A percentile compares a stretch with the other conserved stretches of the same genome.
Evolutionary conservation across 2,113 vertebrate genomes (phyloP).

Genomic region (Archilochus colubris): DNA sequence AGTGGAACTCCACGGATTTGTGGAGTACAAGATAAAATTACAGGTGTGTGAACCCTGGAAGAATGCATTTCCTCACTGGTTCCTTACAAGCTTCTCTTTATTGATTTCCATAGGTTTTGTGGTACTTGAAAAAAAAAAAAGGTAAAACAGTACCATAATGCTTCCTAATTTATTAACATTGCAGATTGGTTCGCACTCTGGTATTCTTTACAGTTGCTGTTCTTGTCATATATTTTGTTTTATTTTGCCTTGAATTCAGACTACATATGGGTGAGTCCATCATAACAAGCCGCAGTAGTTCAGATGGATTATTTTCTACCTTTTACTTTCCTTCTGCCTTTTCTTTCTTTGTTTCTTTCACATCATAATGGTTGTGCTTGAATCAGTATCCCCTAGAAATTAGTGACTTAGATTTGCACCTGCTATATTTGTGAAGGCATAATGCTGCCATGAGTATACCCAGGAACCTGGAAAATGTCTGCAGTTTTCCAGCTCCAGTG

Average conservation of each 20-base stretch:
- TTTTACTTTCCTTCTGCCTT: background rate
- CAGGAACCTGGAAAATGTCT: background rate
- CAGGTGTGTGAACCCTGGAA: fast-evolving
- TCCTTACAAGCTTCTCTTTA: background rate
- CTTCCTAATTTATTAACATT: background rate
- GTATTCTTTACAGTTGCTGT: background rate
- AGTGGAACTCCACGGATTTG: background rate
- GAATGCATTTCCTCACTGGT: background rate
- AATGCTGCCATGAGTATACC: background rate
- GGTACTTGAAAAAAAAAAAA: too few species aligned
- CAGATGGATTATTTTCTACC: background rate
- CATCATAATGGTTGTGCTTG: background rate
- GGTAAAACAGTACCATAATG: background rate
- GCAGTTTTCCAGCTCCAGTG: background rate
- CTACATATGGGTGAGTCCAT: fast-evolving
- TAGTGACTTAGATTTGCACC: background rate
- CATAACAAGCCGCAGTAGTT: fast-evolving
- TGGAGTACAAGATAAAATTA: fast-evolving
- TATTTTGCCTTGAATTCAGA: background rate
- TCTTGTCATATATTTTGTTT: background rate
- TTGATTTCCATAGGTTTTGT: background rate
- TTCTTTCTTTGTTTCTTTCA: background rate
- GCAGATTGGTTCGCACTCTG: background rate
- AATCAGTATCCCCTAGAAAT: fast-evolving
- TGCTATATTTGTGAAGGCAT: background rate